A percentile compares a stretch with the other conserved stretches of the same genome.
Evolutionary conservation across 2,797 vertebrate genomes (phyloP).

Genomic region (Cichlasoma orientale): DNA sequence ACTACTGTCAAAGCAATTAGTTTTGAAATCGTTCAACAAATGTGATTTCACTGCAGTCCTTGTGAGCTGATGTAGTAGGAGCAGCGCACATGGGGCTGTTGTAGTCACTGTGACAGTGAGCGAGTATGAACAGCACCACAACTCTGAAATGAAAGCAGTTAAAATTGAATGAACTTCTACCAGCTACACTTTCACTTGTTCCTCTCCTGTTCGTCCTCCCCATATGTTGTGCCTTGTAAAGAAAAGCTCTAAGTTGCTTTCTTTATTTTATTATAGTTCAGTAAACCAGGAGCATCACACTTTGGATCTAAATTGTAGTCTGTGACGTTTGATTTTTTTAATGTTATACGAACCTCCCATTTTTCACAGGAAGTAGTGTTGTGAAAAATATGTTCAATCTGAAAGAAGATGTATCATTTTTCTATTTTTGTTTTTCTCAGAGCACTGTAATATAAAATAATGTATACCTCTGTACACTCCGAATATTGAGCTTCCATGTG

Average conservation of each 20-base stretch:
- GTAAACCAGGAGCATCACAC: neutral
- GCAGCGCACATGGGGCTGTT: neutral
- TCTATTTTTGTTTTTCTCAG: neutral
- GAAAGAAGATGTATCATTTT: neutral
- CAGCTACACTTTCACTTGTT: neutral
- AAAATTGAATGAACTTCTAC: neutral
- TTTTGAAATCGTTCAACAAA: neutral
- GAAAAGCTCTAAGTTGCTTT: neutral
- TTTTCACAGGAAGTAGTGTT: neutral
- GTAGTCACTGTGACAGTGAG: neutral
- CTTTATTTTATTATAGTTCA: neutral
- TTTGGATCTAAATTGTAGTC: neutral
- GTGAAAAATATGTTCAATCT: neutral
- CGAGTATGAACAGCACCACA: neutral
- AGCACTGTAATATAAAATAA: neutral
- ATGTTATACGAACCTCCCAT: neutral
- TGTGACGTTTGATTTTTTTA: too few species aligned
- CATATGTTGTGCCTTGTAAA: neutral
- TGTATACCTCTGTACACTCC: constrained; percentile 22
- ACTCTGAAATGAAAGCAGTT: neutral
- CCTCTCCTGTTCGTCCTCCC: neutral
- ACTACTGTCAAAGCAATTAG: too few species aligned
- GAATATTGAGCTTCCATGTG: constrained; percentile 36
- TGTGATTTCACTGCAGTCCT: neutral
- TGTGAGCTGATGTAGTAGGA: neutral